phyloP scores from a whole-genome alignment of 2,113 vertebrate genomes.

The Lycocorax pyrrhopterus region DNA sequence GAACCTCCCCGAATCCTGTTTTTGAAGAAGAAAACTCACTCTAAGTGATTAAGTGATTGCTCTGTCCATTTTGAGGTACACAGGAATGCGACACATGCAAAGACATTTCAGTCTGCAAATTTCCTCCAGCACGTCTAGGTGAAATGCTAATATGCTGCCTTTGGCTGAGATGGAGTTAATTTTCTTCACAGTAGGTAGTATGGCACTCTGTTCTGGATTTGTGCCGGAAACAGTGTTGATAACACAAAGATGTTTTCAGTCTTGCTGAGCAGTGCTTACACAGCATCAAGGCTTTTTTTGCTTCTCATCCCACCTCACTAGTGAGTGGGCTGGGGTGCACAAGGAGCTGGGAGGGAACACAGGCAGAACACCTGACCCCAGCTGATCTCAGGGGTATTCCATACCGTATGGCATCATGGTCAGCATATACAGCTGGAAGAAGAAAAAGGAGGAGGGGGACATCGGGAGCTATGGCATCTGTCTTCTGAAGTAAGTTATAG shows the following conservation, averaged over 20 bases:
- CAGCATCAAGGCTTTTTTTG: background rate
- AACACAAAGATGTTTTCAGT: background rate
- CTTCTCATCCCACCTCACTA: background rate
- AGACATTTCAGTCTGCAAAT: background rate
- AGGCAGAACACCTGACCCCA: background rate
- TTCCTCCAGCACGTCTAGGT: background rate
- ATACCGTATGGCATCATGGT: background rate
- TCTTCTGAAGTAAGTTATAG: background rate
- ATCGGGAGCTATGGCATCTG: background rate
- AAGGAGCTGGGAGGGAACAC: background rate
- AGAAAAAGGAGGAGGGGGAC: background rate
- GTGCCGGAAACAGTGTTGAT: background rate
- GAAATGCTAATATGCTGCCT: background rate
- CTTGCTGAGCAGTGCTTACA: background rate
- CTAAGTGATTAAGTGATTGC: background rate
- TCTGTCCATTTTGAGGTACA: background rate
- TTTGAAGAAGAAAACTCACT: background rate
- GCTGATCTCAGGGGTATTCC: background rate
- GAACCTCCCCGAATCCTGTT: background rate
- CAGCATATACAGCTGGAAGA: background rate
- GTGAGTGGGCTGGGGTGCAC: background rate
- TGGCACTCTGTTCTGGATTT: background rate
- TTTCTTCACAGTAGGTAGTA: background rate
- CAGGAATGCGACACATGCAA: background rate
- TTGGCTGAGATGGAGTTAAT: background rate